These are phyloP conservation scores for Remorina albescens DNA, from an alignment of 2,797 vertebrate species.

Conservation along the genomic window DNA sequence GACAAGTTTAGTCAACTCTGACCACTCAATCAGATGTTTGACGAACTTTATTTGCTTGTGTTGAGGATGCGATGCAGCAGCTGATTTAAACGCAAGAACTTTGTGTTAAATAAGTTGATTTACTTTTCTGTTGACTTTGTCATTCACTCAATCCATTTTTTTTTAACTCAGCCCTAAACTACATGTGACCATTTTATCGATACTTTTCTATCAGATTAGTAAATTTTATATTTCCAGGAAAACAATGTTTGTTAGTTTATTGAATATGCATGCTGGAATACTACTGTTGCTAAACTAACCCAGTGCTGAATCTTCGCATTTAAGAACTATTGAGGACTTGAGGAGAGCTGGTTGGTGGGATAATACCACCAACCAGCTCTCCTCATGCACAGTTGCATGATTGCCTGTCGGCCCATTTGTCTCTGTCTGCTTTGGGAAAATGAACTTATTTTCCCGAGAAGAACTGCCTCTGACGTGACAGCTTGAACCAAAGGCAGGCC, in stretches of 20 bases:
- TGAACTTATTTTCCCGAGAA: constrained; percentile 20
- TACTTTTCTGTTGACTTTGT: no score
- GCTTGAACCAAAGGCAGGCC: constrained; percentile 36
- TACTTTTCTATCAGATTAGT: background rate
- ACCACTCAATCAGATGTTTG: no score
- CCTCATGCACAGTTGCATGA: background rate
- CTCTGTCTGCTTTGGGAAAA: background rate
- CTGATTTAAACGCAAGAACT: no score
- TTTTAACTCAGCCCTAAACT: no score
- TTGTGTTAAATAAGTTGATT: no score
- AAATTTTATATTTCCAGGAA: background rate
- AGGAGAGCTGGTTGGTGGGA: background rate
- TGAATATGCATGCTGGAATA: no score
- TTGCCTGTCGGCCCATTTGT: background rate
- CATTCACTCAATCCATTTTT: no score
- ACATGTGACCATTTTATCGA: no score
- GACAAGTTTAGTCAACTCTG: no score
- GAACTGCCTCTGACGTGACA: constrained; percentile 46
- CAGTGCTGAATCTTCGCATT: background rate
- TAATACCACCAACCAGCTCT: no score
- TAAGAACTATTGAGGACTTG: background rate
- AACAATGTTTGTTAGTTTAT: background rate
- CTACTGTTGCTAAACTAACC: background rate
- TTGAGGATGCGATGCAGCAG: no score
- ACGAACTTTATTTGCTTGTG: no score